Evolutionary conservation across 2,888 invertebrate species (phyloP), one percentile per base, ranked within the genome.

Genomic region (Leuctra nigra): DNA sequence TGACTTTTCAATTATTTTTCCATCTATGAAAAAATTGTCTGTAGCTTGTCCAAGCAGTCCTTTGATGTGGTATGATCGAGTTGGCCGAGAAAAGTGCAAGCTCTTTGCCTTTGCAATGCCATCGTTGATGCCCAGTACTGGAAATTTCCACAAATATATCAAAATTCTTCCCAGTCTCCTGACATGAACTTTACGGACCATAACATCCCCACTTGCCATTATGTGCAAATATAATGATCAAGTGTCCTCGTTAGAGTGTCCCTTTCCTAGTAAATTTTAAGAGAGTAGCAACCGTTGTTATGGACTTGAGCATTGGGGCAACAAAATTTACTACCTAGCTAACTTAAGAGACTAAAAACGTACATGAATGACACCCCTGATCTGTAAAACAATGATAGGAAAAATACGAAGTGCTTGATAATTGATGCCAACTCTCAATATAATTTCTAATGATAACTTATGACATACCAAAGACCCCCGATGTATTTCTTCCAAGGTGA

Each of bases 21-120:
- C 90, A 65, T 82, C 81, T 67, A 78, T 78, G 65, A 84, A 86
- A 66, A 80, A 81, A 62, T 79, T 85, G 60, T 87, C 83, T 0
- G 91, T 92, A 1, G 86, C 85, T 61, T 78, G 75, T 1, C 93
- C 93, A 2, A 94, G 75, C 56, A 79, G 72, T 0, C 91, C 92
- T 36, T 82, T 84, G 0, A 92, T 71, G 66, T 83, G 83, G 68
- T 85, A 93, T 0, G 82, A 82, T 62, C 85, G 77, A 0, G 87
- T 77, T 1, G 84, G 79, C 2, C 79, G 76, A 39, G 81, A 78
- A n/a, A 74, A 67, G 61, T 80, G 75, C 53, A 91, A 75, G 53
- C 72, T 70, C 38, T 76, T 71, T 0, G 82, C 79, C 14, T 76
- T 68, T 50, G 66, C 73, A 11, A 79, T 77, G 1, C 88, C 91